phyloP scores from a whole-genome alignment of 2,797 vertebrate genomes.

The Fratercula arctica region DNA sequence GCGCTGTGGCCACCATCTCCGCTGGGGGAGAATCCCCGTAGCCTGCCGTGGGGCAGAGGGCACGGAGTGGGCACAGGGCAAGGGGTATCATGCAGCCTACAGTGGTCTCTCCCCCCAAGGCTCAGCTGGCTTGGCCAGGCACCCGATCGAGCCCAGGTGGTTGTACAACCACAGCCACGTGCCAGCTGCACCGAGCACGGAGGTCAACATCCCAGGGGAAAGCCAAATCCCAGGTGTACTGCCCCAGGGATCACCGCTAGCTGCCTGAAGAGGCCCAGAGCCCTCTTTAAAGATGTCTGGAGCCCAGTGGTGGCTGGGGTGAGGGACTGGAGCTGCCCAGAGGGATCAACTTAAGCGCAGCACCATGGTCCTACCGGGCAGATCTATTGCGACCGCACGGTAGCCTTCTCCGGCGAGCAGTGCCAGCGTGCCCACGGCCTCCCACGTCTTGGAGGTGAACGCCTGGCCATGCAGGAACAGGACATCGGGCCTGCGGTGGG shows the following conservation, averaged over 20 bases:
- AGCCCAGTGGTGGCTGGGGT: neutral
- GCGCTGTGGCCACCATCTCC: conserved; percentile 77
- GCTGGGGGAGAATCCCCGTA: conserved; percentile 87
- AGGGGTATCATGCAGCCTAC: neutral
- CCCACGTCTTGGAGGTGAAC: conserved; percentile 93
- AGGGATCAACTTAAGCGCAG: neutral
- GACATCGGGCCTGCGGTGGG: conserved; percentile 81
- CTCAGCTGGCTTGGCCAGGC: neutral
- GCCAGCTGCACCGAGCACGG: neutral
- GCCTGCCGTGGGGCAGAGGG: conserved; percentile 73
- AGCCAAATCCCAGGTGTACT: neutral
- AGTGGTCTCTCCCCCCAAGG: neutral
- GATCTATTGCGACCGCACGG: conserved; percentile 89
- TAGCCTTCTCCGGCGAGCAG: conserved; percentile 88
- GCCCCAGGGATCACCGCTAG: neutral
- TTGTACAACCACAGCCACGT: neutral
- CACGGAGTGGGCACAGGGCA: rapidly evolving
- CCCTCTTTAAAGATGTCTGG: neutral
- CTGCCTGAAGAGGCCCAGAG: neutral
- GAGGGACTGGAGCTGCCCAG: neutral
- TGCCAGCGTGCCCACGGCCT: conserved; percentile 89
- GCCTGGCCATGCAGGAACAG: conserved; percentile 93
- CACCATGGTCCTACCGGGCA: conserved; percentile 85
- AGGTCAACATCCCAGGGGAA: neutral
- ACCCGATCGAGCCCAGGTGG: rapidly evolving